These are phyloP conservation scores for Molanna angustata DNA, from an alignment of 2,888 invertebrate genomes.

Conservation along the genomic window DNA sequence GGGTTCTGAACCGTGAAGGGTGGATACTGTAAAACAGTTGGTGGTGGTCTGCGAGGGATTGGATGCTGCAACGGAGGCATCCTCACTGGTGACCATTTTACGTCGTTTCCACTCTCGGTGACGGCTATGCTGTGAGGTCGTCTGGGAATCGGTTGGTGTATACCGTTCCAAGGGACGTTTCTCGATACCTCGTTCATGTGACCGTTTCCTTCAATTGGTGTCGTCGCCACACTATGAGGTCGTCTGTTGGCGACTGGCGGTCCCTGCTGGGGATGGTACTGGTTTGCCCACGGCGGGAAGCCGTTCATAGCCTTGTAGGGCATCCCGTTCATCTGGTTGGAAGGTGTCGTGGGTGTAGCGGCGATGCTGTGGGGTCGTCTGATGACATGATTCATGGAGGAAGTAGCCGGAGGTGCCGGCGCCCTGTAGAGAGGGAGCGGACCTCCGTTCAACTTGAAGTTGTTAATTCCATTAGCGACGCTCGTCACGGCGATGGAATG, in stretches of 20 bases:
- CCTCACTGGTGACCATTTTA: slow-evolving; percentile 27
- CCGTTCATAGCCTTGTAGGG: slow-evolving; percentile 34
- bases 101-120: slow-evolving; percentile 23
- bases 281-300: slow-evolving; percentile 32
- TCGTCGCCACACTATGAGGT: slow-evolving; percentile 34
- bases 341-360: slow-evolving; percentile 40
- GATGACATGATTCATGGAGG: slow-evolving; percentile 39
- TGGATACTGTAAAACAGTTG: slow-evolving; percentile 42
- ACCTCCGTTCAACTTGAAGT: slow-evolving; percentile 38
- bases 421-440: slow-evolving; percentile 50
- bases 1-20: slow-evolving; percentile 38
- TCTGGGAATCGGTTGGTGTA: slow-evolving; percentile 29
- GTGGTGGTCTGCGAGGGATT: slow-evolving; percentile 54
- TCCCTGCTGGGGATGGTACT: slow-evolving; percentile 23
- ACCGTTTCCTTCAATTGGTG: slow-evolving; percentile 31
- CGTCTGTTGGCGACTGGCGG: slow-evolving; percentile 33
- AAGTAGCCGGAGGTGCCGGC: slow-evolving; percentile 42
- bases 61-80: slow-evolving; percentile 54
- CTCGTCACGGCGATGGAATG: slow-evolving; percentile 31
- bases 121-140: slow-evolving; percentile 33
- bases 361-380: slow-evolving; percentile 64
- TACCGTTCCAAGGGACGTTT: slow-evolving; percentile 39
- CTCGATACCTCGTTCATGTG: slow-evolving; percentile 32
- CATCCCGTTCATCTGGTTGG: slow-evolving; percentile 20
- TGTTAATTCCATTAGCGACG: slow-evolving; percentile 33